Conservation (phyloP, 2,797 vertebrate genomes). For the Mormyrops attenuatus region DNA sequence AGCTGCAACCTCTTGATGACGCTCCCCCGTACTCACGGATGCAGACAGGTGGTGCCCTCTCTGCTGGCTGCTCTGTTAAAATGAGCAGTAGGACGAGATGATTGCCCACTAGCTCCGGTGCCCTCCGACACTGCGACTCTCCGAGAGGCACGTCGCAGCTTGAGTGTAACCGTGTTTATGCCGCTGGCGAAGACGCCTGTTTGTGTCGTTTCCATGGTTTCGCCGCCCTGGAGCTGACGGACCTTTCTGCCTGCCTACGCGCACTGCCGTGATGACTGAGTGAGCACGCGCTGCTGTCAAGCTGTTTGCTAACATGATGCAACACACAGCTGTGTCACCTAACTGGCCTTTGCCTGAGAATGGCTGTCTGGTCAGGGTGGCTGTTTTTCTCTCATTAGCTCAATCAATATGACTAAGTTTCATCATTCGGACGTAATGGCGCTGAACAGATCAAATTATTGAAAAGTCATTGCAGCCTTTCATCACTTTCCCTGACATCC, state of each 20-base stretch:
- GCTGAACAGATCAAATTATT: constrained; percentile 13
- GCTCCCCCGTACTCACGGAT: not conserved
- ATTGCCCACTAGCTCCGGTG: not conserved
- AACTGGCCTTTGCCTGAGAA: not conserved
- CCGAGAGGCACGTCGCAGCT: not conserved
- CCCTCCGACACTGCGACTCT: not conserved
- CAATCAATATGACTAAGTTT: not conserved
- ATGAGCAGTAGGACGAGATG: not conserved
- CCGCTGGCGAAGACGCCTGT: not conserved
- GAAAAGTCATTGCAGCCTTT: not conserved
- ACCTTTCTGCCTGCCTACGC: not conserved
- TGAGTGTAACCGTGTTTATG: not conserved
- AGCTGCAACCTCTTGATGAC: not conserved
- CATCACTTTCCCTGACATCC: not conserved
- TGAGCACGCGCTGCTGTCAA: not conserved
- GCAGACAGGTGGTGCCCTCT: not conserved
- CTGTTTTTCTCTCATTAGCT: not conserved
- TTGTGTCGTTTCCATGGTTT: not conserved
- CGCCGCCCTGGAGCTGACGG: not conserved
- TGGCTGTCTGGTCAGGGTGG: not conserved
- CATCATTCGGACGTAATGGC: not conserved
- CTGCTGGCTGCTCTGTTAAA: not conserved
- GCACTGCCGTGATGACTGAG: not conserved
- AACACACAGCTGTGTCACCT: no score
- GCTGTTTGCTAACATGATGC: not conserved